Evolutionary conservation across 2,797 vertebrate genomes (phyloP).

Genomic region (Falco rusticolus): DNA sequence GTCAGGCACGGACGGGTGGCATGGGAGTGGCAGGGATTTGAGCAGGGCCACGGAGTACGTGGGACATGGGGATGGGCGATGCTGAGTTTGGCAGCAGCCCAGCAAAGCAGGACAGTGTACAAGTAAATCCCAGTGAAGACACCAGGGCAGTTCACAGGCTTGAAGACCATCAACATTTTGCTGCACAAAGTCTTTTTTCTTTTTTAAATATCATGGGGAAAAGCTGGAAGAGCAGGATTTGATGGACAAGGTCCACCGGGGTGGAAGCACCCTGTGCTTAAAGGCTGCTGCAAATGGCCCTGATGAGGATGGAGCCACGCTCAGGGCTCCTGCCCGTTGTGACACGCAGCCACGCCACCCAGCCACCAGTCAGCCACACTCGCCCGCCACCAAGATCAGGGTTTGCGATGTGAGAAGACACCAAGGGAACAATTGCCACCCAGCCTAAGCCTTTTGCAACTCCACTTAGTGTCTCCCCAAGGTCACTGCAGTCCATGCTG

Average conservation of each 20-base stretch:
- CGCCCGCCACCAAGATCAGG: fast-evolving
- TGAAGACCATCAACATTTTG: background rate
- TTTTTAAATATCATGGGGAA: background rate
- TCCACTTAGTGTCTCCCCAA: background rate
- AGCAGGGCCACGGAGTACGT: background rate
- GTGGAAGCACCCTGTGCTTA: background rate
- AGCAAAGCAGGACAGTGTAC: background rate
- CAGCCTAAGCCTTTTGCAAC: background rate
- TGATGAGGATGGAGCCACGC: background rate
- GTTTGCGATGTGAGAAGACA: background rate
- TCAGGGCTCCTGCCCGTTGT: background rate
- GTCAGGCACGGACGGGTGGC: background rate
- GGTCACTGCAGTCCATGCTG: background rate
- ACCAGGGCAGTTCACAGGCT: background rate
- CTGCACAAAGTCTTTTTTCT: background rate
- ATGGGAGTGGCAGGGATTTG: background rate
- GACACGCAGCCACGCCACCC: background rate
- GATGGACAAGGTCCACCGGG: background rate
- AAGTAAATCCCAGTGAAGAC: background rate
- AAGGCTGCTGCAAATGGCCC: background rate
- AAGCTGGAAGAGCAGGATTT: background rate
- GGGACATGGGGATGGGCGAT: background rate
- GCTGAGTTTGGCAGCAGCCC: background rate
- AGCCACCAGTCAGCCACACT: background rate
- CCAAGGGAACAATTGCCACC: background rate